Percentiles rank a stretch among this genome's conserved stretches.
Conservation (phyloP, 2,888 invertebrate genomes). For the Leptura quadrifasciata region DNA sequence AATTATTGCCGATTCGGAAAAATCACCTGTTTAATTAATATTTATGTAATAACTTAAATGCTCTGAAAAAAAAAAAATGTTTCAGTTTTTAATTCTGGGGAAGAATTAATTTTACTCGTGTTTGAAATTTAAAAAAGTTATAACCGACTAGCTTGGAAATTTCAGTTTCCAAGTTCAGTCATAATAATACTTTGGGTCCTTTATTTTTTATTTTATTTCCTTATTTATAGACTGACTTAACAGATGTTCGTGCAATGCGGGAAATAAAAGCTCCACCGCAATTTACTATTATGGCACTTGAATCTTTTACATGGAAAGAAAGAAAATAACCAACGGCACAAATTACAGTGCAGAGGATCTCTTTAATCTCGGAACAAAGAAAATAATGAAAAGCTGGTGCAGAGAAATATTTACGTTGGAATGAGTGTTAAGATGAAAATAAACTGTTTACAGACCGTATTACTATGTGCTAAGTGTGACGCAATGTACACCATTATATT, state of each 20-base stretch:
- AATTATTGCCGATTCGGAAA: no score
- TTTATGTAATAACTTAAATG: no score
- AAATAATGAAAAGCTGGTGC: conserved; percentile 26
- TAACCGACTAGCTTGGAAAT: not conserved
- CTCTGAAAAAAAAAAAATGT: no score
- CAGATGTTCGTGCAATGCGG: not conserved
- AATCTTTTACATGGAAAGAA: not conserved
- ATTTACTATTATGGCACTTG: not conserved
- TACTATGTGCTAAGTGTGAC: conserved; percentile 15
- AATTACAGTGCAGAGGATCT: not conserved
- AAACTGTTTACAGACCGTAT: conserved; percentile 27
- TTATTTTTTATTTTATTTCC: not conserved
- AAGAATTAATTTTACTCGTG: no score
- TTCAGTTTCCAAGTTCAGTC: not conserved
- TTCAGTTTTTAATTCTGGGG: no score
- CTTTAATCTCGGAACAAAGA: conserved; percentile 43
- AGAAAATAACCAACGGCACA: conserved; percentile 25
- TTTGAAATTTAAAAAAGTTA: no score
- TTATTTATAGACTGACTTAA: not conserved
- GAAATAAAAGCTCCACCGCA: conserved; percentile 3
- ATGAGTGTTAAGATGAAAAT: conserved; percentile 26
- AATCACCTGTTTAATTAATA: no score
- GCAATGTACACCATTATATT: conserved; percentile 13
- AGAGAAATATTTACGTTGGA: conserved; percentile 32
- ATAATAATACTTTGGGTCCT: not conserved